phyloP scores from a whole-genome alignment of 2,797 vertebrate species.

The Spea hammondii region DNA sequence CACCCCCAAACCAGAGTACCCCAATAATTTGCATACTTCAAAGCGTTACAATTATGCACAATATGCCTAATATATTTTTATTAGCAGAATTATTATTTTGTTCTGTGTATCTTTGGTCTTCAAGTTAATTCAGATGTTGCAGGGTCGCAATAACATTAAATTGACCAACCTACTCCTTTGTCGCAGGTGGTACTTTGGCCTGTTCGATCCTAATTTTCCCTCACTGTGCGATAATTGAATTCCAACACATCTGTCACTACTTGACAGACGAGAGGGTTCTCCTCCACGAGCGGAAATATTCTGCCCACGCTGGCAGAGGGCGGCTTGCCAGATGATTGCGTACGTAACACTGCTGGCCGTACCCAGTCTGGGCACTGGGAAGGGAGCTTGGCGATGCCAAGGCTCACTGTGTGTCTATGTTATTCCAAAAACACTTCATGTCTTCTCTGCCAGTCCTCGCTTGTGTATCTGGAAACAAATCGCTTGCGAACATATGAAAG shows the following conservation, averaged over 20 bases:
- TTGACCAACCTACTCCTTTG: neutral
- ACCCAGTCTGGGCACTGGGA: conserved; percentile 39
- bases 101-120: neutral
- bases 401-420: conserved; percentile 23
- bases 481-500: neutral
- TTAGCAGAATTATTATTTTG: no score
- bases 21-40: no score
- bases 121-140: neutral
- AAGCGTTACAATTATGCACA: no score
- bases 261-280: conserved; percentile 36
- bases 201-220: neutral
- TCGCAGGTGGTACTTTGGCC: neutral
- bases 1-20: no score
- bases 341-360: conserved; percentile 38
- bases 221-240: conserved; percentile 16
- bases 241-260: conserved; percentile 30
- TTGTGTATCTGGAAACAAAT: neutral
- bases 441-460: conserved; percentile 26
- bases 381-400: conserved; percentile 25
- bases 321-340: conserved; percentile 27
- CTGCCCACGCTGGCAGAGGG: conserved; percentile 32
- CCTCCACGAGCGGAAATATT: conserved; percentile 42
- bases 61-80: no score
- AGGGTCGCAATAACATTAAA: neutral
- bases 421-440: conserved; percentile 39